Percentiles rank a stretch among this genome's conserved stretches.
Evolutionary conservation across 1,140 invertebrate genomes (phyloP).

Genomic region (Drosophila santomea): DNA sequence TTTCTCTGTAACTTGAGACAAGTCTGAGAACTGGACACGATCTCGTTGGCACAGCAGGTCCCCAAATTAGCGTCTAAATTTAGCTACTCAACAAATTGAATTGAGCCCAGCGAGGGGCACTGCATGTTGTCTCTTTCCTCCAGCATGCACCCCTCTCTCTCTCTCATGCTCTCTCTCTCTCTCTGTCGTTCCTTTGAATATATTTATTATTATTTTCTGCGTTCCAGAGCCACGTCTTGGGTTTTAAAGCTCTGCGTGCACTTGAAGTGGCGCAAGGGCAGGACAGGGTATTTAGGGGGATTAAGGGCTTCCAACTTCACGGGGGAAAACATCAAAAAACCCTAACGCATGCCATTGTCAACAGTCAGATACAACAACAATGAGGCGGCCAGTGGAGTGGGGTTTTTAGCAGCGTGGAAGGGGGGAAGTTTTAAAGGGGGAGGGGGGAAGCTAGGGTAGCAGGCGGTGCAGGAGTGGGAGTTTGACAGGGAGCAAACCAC

Average conservation of each 20-base stretch:
- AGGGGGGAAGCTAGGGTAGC: no score
- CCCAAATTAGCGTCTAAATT: constrained; percentile 80
- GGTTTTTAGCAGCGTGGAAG: not conserved
- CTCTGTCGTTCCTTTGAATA: constrained; percentile 2
- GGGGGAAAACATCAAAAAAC: constrained; percentile 45
- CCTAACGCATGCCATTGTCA: constrained; percentile 51
- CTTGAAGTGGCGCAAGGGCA: constrained; percentile 8
- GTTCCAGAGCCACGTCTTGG: constrained; percentile 9
- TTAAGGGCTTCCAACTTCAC: constrained; percentile 35
- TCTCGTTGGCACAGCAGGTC: constrained; percentile 62
- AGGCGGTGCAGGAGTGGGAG: no score
- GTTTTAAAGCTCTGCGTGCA: constrained; percentile 42
- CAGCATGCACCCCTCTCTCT: not conserved
- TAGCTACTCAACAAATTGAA: constrained; percentile 69
- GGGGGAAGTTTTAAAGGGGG: not conserved
- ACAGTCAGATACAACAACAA: constrained; percentile 42
- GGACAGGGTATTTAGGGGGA: constrained; percentile 14
- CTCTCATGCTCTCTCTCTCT: not conserved
- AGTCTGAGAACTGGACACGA: constrained; percentile 54
- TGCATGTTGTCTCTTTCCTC: not conserved
- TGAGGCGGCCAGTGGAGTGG: not conserved
- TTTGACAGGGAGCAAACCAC: constrained; percentile 29
- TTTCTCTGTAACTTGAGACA: constrained; percentile 37
- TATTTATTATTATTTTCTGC: constrained; percentile 1
- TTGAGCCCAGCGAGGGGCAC: constrained; percentile 38